phyloP scores from a whole-genome alignment of 2,888 invertebrate genomes.

The Scaptomyza tumidula region DNA sequence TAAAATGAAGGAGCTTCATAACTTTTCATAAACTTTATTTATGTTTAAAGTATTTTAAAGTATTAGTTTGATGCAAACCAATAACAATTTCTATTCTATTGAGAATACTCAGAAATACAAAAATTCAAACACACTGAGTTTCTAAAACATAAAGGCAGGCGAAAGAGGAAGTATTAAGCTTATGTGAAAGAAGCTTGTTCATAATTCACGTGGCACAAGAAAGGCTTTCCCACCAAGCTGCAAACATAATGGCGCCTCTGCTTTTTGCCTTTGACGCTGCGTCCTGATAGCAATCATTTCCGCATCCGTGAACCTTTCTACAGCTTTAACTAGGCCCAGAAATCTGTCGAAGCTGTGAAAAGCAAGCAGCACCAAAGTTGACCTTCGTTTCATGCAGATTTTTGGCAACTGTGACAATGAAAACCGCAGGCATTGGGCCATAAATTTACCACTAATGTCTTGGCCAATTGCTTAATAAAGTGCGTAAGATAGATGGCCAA shows the following conservation, averaged over 20 bases:
- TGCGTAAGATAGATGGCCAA: constrained; percentile 49
- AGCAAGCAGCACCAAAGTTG: constrained; percentile 19
- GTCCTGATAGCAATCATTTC: constrained; percentile 56
- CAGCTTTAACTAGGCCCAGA: constrained; percentile 19
- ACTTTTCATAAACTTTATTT: background rate
- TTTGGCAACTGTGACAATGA: constrained; percentile 39
- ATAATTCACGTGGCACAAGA: constrained; percentile 39
- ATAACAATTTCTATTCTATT: constrained; percentile 1
- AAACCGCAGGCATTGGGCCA: constrained; percentile 22
- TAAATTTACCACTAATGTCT: constrained; percentile 42
- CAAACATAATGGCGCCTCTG: constrained; percentile 27
- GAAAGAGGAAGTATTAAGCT: constrained; percentile 2
- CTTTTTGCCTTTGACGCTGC: constrained; percentile 21
- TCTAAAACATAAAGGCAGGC: background rate
- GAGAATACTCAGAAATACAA: background rate
- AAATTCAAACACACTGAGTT: constrained; percentile 10
- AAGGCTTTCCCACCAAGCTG: constrained; percentile 16
- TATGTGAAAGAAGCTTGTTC: constrained; percentile 27
- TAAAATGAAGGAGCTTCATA: background rate
- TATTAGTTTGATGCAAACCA: background rate
- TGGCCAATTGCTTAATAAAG: constrained; percentile 43
- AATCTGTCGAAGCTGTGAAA: constrained; percentile 23
- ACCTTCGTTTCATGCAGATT: constrained; percentile 64
- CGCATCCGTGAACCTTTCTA: constrained; percentile 49
- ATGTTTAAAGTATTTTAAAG: constrained; percentile 1